phyloP scores from a whole-genome alignment of 2,113 vertebrate genomes.

The Rhea americana region DNA sequence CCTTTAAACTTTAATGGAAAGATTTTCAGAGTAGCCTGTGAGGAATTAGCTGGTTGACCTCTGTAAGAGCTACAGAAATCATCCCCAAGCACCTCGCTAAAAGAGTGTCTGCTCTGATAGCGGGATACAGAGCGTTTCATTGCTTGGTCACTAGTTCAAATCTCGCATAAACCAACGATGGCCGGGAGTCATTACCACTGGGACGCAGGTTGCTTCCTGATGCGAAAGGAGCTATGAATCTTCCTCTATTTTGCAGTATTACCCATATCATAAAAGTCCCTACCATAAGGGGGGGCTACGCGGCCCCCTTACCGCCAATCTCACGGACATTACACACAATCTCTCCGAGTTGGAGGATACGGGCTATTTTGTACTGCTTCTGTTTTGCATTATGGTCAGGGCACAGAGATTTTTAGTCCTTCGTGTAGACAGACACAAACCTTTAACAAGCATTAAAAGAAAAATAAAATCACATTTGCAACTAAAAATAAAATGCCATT shows the following conservation, averaged over 20 bases:
- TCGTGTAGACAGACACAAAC: neutral
- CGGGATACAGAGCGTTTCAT: neutral
- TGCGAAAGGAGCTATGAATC: conserved; percentile 11
- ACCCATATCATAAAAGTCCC: neutral
- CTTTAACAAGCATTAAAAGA: neutral
- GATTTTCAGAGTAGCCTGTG: neutral
- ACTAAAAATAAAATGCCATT: conserved; percentile 55
- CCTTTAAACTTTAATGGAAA: neutral
- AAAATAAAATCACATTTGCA: neutral
- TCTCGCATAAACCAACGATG: neutral
- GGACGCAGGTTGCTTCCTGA: neutral
- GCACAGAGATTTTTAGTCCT: neutral
- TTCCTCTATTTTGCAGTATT: neutral
- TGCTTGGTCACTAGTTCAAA: neutral
- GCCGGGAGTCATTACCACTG: neutral
- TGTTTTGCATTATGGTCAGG: neutral
- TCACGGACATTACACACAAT: neutral
- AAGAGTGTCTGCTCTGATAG: neutral
- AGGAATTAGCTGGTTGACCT: neutral
- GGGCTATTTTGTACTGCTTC: neutral
- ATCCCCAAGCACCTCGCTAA: neutral
- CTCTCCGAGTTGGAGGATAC: neutral
- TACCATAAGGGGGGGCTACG: neutral
- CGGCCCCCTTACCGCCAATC: neutral
- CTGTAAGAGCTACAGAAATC: neutral